Percentiles rank a stretch among this genome's conserved stretches.
These are phyloP conservation scores for Crossocerus cetratus DNA, from an alignment of 2,888 invertebrate species.

Conservation along the genomic window DNA sequence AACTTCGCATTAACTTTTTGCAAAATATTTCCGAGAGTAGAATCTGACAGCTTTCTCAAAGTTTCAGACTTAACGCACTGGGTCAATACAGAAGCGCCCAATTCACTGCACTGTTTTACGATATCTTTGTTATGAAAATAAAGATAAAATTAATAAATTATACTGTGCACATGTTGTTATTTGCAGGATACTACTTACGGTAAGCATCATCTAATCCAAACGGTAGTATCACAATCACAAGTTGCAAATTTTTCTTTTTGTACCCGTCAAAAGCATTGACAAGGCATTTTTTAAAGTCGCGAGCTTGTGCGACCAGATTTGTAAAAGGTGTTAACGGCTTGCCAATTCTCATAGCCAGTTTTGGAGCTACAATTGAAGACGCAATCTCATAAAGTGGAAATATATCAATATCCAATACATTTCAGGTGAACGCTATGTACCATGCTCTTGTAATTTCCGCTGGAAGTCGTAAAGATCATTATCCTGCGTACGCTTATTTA, in stretches of 20 bases:
- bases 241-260: constrained; percentile 72
- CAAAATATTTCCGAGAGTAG: constrained; percentile 85
- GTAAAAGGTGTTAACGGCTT: constrained; percentile 55
- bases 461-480: constrained; percentile 60
- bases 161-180: too few species aligned
- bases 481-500: constrained; percentile 63
- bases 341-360: constrained; percentile 66
- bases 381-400: not conserved
- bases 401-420: not conserved
- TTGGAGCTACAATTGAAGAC: constrained; percentile 8
- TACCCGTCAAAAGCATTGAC: constrained; percentile 56
- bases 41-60: constrained; percentile 75
- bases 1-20: constrained; percentile 90
- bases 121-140: constrained; percentile 67
- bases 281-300: constrained; percentile 32
- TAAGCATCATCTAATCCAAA: constrained; percentile 74
- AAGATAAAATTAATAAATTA: too few species aligned
- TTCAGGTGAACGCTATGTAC: constrained; percentile 57
- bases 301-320: not conserved
- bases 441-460: constrained; percentile 36
- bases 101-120: constrained; percentile 85
- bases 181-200: constrained; percentile 70
- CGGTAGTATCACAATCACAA: constrained; percentile 83
- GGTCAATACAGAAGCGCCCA: constrained; percentile 83
- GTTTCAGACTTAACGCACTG: constrained; percentile 84